Conservation (phyloP, 2,888 invertebrate genomes). For the Rhingia campestris region DNA sequence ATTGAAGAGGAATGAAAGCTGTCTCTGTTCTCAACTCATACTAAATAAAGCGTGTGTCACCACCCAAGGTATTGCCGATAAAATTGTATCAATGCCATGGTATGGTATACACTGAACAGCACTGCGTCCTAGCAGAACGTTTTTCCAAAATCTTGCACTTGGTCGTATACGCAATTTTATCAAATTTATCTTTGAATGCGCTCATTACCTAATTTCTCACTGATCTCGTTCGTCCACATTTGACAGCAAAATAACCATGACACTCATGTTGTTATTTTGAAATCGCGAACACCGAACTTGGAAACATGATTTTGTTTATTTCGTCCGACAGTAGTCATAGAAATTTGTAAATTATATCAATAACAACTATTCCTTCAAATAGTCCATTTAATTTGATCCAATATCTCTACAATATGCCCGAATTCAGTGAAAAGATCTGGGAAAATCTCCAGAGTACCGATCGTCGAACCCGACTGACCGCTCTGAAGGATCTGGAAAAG, state of each 20-base stretch:
- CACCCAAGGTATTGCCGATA: too few species aligned
- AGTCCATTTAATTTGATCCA: background rate
- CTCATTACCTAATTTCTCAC: background rate
- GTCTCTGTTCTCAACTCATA: too few species aligned
- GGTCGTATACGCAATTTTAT: too few species aligned
- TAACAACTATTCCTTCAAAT: background rate
- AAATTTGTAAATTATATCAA: constrained; percentile 35
- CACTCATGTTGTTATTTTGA: constrained; percentile 7
- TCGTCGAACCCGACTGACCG: constrained; percentile 65
- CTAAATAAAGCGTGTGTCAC: too few species aligned
- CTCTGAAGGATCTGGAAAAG: constrained; percentile 71
- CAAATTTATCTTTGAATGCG: background rate
- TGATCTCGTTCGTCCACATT: constrained; percentile 1
- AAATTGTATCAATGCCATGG: too few species aligned
- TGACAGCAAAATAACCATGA: background rate
- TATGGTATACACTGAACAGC: too few species aligned
- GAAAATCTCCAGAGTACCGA: constrained; percentile 69
- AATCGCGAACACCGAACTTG: constrained; percentile 30
- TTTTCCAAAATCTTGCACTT: too few species aligned
- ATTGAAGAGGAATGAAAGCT: too few species aligned
- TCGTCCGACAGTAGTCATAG: constrained; percentile 39
- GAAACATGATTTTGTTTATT: constrained; percentile 56
- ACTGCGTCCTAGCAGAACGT: too few species aligned
- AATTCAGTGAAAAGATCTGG: constrained; percentile 32
- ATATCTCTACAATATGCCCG: constrained; percentile 23